These are phyloP conservation scores for Eupeodes latifasciatus DNA, from an alignment of 2,888 invertebrate species.

Conservation along the genomic window DNA sequence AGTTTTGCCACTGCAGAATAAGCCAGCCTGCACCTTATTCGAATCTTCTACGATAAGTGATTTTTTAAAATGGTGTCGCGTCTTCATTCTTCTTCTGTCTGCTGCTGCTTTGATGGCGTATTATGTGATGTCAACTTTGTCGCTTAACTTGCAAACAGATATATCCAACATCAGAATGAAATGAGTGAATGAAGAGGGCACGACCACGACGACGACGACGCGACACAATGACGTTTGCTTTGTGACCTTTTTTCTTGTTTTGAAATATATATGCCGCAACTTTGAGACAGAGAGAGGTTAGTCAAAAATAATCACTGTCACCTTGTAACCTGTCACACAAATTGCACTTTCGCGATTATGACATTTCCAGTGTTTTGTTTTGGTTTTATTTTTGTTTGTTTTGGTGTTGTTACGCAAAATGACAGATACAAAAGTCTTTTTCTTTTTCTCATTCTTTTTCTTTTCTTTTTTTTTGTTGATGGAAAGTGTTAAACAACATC, in stretches of 20 bases:
- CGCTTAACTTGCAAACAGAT: constrained; percentile 1
- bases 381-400: background rate
- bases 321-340: constrained; percentile 71
- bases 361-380: constrained; percentile 48
- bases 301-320: constrained; percentile 58
- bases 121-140: constrained; percentile 67
- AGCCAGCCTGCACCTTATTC: constrained; percentile 9
- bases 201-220: constrained; percentile 1
- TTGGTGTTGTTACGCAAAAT: constrained; percentile 7
- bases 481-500: constrained; percentile 37
- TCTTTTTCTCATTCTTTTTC: background rate
- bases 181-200: constrained; percentile 41
- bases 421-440: constrained; percentile 4
- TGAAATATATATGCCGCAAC: constrained; percentile 10
- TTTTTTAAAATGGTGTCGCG: constrained; percentile 55
- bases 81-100: constrained; percentile 43
- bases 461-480: background rate
- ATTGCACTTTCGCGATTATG: constrained; percentile 72
- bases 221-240: constrained; percentile 23
- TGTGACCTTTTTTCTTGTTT: constrained; percentile 57
- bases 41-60: constrained; percentile 26
- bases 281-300: constrained; percentile 1
- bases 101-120: constrained; percentile 3
- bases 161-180: background rate
- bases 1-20: constrained; percentile 51